Conservation (phyloP, 2,888 invertebrate genomes). For the Hofmannophila pseudospretella region DNA sequence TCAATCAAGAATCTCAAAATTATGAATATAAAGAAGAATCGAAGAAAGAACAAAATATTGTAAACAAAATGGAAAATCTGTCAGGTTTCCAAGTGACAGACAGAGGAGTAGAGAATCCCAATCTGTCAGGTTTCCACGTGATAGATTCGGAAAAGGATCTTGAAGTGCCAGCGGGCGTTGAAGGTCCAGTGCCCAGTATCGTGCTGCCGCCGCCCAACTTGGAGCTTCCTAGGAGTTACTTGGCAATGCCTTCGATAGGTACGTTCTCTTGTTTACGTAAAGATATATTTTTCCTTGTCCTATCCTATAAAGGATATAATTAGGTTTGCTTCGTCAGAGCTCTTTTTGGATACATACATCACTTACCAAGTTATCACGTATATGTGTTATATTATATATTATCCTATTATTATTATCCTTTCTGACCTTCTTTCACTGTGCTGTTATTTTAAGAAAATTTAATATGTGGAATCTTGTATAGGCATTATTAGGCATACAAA, state of each 20-base stretch:
- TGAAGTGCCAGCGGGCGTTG: slow-evolving; percentile 63
- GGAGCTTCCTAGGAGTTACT: slow-evolving; percentile 11
- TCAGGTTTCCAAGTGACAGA: too few species aligned
- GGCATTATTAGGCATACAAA: too few species aligned
- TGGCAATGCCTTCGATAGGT: slow-evolving; percentile 1
- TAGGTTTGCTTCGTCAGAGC: too few species aligned
- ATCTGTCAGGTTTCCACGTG: slow-evolving; percentile 52
- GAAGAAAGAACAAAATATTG: neutral
- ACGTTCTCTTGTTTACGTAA: neutral
- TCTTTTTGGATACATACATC: too few species aligned
- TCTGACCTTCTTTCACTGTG: too few species aligned
- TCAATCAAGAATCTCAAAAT: neutral
- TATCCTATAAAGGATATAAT: too few species aligned
- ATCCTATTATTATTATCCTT: too few species aligned
- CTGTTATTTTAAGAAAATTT: too few species aligned
- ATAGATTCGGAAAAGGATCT: slow-evolving; percentile 65
- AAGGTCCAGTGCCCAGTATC: slow-evolving; percentile 59
- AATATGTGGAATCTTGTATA: too few species aligned
- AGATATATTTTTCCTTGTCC: neutral
- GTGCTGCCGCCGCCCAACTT: slow-evolving; percentile 53
- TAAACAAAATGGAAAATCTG: slow-evolving; percentile 22
- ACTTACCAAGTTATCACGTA: too few species aligned
- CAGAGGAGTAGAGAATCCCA: slow-evolving; percentile 39
- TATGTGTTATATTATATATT: too few species aligned
- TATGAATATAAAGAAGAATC: neutral